Percentiles rank a stretch among this genome's conserved stretches.
Conservation (phyloP, 2,888 invertebrate genomes). For the Nomada fucata region DNA sequence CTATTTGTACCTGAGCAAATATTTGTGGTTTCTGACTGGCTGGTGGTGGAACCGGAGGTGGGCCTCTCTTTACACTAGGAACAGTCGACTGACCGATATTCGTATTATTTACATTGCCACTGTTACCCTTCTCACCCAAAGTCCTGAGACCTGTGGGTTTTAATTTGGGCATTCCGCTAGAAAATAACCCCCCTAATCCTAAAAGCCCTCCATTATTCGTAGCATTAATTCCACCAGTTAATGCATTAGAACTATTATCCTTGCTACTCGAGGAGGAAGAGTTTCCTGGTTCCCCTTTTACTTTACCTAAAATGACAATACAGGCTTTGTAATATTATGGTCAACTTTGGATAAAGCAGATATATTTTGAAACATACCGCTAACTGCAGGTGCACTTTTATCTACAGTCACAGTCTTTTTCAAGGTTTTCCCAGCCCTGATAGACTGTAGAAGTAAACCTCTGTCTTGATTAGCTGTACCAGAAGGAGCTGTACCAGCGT, state of each 20-base stretch:
- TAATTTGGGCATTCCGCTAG: constrained; percentile 93
- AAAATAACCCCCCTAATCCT: constrained; percentile 90
- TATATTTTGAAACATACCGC: constrained; percentile 85
- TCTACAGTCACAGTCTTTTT: constrained; percentile 96
- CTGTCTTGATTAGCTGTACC: constrained; percentile 86
- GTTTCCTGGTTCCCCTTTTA: constrained; percentile 79
- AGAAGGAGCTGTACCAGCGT: constrained; percentile 82
- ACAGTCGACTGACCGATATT: constrained; percentile 54
- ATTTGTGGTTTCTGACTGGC: constrained; percentile 88
- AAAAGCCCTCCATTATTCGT: constrained; percentile 78
- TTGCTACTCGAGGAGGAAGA: constrained; percentile 77
- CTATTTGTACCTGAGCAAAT: constrained; percentile 82
- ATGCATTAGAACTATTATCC: constrained; percentile 60
- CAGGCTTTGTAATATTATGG: background rate
- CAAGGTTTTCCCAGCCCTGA: constrained; percentile 91
- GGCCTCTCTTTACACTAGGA: constrained; percentile 87
- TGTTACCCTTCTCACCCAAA: constrained; percentile 73
- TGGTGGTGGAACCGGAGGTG: constrained; percentile 93
- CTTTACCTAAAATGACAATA: constrained; percentile 74
- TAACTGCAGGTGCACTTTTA: constrained; percentile 92
- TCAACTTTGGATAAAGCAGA: background rate
- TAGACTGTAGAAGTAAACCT: constrained; percentile 91
- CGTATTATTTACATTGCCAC: constrained; percentile 68
- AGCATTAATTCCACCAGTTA: constrained; percentile 64
- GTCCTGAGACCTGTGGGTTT: constrained; percentile 87